Conservation (phyloP, 2,113 vertebrate species). For the Nannospalax galili region DNA sequence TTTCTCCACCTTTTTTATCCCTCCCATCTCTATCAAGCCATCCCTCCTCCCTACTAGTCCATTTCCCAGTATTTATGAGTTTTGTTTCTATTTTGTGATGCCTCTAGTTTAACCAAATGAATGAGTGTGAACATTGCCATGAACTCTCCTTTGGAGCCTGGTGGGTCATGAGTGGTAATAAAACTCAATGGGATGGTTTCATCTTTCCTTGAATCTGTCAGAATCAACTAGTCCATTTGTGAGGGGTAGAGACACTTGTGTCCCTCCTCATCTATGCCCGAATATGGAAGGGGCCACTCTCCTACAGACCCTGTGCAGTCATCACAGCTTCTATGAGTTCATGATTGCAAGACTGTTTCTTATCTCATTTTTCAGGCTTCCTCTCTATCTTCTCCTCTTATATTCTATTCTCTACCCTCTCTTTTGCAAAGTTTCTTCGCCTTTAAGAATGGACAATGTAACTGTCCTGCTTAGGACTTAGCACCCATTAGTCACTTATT, state of each 20-base stretch:
- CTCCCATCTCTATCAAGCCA: too few relatives aligned
- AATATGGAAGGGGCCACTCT: background rate
- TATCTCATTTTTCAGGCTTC: background rate
- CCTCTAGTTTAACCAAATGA: background rate
- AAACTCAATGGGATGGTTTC: too few relatives aligned
- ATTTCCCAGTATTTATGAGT: background rate
- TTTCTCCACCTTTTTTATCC: background rate
- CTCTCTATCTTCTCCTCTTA: background rate
- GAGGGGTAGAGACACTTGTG: rapidly evolving
- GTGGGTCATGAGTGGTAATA: background rate
- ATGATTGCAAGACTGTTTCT: background rate
- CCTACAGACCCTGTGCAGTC: background rate
- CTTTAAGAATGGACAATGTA: background rate
- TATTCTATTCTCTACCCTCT: too few relatives aligned
- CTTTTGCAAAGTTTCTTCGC: too few relatives aligned
- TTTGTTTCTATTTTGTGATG: background rate
- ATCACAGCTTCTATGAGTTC: background rate
- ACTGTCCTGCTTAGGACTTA: too few relatives aligned
- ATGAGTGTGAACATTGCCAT: background rate
- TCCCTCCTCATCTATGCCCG: background rate
- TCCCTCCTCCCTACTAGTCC: background rate
- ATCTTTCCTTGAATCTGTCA: background rate
- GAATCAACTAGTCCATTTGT: background rate
- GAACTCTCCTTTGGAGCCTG: background rate
- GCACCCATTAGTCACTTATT: background rate